Percentiles rank a stretch among this genome's conserved stretches.
phyloP scores from a whole-genome alignment of 2,113 vertebrate genomes.

The Saimiri boliviensis region DNA sequence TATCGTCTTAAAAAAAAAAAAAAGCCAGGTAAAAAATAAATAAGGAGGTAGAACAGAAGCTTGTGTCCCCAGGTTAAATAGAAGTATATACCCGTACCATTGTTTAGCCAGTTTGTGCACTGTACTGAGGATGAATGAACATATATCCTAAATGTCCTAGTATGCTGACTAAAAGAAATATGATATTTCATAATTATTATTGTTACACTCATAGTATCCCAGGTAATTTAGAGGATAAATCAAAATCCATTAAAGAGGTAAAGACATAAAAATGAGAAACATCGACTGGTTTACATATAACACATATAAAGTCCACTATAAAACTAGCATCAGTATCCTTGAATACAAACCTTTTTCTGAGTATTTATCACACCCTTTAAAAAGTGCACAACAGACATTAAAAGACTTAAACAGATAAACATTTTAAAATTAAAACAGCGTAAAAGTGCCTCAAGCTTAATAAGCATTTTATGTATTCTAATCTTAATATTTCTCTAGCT shows the following conservation, averaged over 20 bases:
- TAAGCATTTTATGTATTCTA: neutral
- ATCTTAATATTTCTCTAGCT: neutral
- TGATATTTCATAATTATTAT: neutral
- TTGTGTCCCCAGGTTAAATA: neutral
- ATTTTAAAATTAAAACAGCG: constrained; percentile 23
- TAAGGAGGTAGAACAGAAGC: neutral
- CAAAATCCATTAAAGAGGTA: neutral
- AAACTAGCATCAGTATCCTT: neutral
- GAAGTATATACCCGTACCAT: neutral
- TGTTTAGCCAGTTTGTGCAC: neutral
- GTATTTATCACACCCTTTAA: neutral
- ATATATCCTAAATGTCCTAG: neutral
- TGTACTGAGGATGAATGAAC: neutral
- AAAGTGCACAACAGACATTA: neutral
- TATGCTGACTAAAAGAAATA: neutral
- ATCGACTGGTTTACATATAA: neutral
- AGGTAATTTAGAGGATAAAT: neutral
- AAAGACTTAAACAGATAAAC: constrained; percentile 25
- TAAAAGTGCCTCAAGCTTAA: constrained; percentile 3
- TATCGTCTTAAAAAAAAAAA: no score
- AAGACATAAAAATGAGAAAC: neutral
- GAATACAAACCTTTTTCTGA: neutral
- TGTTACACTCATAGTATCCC: neutral
- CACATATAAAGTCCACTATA: neutral
- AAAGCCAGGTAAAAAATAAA: neutral